Evolutionary conservation across 2,113 vertebrate species (phyloP), one percentile per base, ranked within the genome.

Genomic region (Dinomys branickii): DNA sequence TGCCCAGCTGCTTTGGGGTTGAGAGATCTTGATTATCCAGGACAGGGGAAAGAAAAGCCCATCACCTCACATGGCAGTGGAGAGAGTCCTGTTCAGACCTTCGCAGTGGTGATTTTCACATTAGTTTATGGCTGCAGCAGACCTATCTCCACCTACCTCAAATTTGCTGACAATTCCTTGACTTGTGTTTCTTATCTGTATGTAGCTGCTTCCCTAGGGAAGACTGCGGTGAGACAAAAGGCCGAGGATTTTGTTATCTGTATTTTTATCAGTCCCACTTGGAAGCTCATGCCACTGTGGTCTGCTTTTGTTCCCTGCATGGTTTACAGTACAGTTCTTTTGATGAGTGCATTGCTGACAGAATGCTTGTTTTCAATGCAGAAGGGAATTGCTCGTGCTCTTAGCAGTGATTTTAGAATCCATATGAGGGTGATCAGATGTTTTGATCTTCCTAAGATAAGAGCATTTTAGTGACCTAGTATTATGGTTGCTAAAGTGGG

Each of bases 211-310:
- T 93, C 83, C 41, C 67, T 73, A 3, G 61, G 20, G 35, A 28
- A 63, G 1, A 52, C 2, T 26, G 11, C 17, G 10, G 14, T 22
- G 58, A 59, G 22, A 24, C 59, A 10, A 26, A 26, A 92, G 56
- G n/a, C 19, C 65, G 16, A 56, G 10, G n/a, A n/a, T 17, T 35
- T 80, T 78, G 8, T 85, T 58, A 13, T 35, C 41, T 26, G 20
- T 17, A 9, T 59, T 88, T 41, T 67, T 30, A 17, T 47, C 65
- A 69, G 26, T 52, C 33, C 11, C 33, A 44, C 33, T 28, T 54
- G 1, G 2, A 3, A 30, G 20, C 19, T 33, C 0, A 38, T 3
- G 1, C 0, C 28, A 22, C 17, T 78, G 20, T 73, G 30, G 7
- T 11, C 14, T 47, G 28, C 47, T 41, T 52, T 3, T 77, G 52